phyloP scores from a whole-genome alignment of 2,888 invertebrate species.

The Drosophila helvetica region DNA sequence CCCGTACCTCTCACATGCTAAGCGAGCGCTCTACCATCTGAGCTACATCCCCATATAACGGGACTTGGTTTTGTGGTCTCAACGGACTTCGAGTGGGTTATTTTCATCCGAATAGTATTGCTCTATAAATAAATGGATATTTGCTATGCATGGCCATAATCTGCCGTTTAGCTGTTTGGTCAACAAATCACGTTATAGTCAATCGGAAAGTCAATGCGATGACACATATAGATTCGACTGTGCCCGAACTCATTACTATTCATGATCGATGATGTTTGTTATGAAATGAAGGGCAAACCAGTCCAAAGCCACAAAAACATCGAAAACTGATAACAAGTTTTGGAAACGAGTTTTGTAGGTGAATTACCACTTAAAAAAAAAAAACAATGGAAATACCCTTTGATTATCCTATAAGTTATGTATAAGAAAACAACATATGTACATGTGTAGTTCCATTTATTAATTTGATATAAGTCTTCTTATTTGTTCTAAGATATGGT shows the following conservation, averaged over 20 bases:
- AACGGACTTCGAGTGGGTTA: conserved; percentile 8
- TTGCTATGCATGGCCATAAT: conserved; percentile 37
- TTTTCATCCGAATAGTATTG: background rate
- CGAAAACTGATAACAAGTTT: conserved; percentile 20
- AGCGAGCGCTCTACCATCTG: conserved; percentile 82
- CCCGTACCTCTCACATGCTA: conserved; percentile 84
- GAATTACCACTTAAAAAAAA: background rate
- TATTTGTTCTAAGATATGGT: background rate
- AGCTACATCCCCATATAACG: conserved; percentile 77
- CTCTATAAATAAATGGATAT: conserved; percentile 12
- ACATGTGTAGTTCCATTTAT: too few species aligned
- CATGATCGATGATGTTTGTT: conserved; percentile 1
- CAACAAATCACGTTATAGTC: conserved; percentile 11
- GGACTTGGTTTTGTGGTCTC: background rate
- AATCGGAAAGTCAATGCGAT: conserved; percentile 8
- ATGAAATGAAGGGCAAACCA: background rate
- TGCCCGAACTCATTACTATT: conserved; percentile 14
- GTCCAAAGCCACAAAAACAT: background rate
- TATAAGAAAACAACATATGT: background rate
- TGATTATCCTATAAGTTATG: background rate
- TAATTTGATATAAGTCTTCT: background rate
- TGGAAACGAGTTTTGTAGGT: background rate
- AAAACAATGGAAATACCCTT: background rate
- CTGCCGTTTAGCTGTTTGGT: background rate
- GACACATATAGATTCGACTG: conserved; percentile 12